These are phyloP conservation scores for Sparus aurata DNA, from an alignment of 2,797 vertebrate species.

Conservation along the genomic window DNA sequence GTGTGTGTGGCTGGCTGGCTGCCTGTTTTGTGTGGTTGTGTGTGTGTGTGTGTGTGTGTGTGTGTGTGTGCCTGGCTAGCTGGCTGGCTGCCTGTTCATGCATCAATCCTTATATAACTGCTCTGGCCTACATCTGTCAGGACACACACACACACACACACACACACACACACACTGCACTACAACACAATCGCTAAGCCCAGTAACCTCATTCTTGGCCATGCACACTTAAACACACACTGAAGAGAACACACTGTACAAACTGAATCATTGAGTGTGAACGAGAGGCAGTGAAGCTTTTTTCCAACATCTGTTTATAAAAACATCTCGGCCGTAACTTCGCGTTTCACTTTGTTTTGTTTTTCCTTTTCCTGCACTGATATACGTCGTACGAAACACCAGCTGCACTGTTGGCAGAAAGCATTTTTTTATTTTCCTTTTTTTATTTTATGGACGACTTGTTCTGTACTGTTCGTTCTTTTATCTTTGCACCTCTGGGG, in stretches of 20 bases:
- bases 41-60: background rate
- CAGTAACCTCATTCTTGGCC: constrained; percentile 72
- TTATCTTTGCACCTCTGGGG: constrained; percentile 6
- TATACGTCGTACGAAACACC: background rate
- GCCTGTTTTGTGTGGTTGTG: background rate
- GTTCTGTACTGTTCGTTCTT: background rate
- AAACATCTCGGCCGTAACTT: background rate
- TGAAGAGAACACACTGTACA: background rate
- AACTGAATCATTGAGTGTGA: background rate
- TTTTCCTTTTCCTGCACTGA: background rate
- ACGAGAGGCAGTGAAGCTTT: background rate
- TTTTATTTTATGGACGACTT: background rate
- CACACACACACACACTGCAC: constrained; percentile 5
- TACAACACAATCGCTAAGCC: constrained; percentile 70
- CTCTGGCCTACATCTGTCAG: constrained; percentile 77
- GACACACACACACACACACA: constrained; percentile 35
- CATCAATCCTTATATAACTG: constrained; percentile 77
- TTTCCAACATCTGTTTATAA: background rate
- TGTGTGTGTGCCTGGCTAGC: constrained; percentile 13
- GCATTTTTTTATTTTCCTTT: too few species aligned
- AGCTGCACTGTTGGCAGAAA: background rate
- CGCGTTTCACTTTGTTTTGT: too few species aligned
- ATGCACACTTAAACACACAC: background rate
- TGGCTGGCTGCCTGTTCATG: constrained; percentile 12
- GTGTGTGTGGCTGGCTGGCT: constrained; percentile 16